phyloP scores from a whole-genome alignment of 2,113 vertebrate species.

The Enhydra lutris region DNA sequence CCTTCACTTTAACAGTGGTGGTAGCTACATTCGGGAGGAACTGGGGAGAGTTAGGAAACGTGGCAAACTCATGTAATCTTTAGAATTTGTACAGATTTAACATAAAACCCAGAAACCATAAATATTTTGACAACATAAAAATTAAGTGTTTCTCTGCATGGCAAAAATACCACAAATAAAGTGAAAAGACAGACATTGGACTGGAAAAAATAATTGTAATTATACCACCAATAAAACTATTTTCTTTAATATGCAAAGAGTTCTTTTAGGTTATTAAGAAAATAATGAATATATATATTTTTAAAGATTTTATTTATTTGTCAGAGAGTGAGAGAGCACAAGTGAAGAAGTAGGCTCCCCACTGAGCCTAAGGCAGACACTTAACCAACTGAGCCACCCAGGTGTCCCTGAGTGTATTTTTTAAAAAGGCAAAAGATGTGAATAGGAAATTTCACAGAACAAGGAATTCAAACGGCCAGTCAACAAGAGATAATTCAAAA shows the following conservation, averaged over 20 bases:
- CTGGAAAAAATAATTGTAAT: neutral
- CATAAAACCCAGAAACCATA: neutral
- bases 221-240: neutral
- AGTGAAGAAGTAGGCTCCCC: neutral
- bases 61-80: neutral
- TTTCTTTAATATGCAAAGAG: neutral
- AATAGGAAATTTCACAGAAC: neutral
- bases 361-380: too few species aligned
- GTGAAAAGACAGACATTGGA: neutral
- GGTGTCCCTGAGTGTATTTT: neutral
- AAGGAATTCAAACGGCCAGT: neutral
- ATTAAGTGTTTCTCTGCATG: neutral
- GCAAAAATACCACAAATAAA: neutral
- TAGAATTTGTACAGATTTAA: neutral
- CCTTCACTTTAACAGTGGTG: neutral
- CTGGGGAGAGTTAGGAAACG: neutral
- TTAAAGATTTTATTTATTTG: neutral
- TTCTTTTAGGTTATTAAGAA: neutral
- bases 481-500: neutral
- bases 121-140: slow-evolving; percentile 8
- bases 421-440: neutral
- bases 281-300: neutral
- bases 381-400: neutral
- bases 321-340: neutral
- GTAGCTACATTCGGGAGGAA: neutral